phyloP scores from a whole-genome alignment of 1,140 invertebrate genomes.

The Galleria mellonella region DNA sequence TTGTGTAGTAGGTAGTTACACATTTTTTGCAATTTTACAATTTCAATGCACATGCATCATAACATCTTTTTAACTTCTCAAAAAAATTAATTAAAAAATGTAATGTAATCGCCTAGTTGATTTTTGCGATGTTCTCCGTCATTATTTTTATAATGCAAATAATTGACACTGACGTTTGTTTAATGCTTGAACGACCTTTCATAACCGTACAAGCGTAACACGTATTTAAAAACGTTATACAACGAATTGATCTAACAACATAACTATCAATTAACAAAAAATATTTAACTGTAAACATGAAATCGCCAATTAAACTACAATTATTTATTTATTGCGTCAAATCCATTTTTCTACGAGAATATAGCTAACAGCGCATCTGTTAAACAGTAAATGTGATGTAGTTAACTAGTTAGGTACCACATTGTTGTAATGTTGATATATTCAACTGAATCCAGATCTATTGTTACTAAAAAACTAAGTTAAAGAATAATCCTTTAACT shows the following conservation, averaged over 20 bases:
- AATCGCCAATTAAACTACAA: conserved; percentile 61
- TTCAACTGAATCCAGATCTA: conserved; percentile 55
- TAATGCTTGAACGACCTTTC: too few species aligned
- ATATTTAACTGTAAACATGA: conserved; percentile 34
- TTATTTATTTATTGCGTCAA: conserved; percentile 30
- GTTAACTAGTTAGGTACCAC: conserved; percentile 22
- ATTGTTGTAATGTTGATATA: conserved; percentile 22
- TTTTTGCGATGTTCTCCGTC: conserved; percentile 16
- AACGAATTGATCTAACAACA: conserved; percentile 56
- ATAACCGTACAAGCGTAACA: not conserved
- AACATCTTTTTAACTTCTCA: conserved; percentile 28
- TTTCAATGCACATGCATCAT: conserved; percentile 15
- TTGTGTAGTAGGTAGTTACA: conserved; percentile 8
- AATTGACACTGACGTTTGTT: too few species aligned
- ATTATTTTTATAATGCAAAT: too few species aligned
- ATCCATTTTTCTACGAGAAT: conserved; percentile 44
- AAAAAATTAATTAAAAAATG: conserved; percentile 68
- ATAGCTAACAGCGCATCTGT: conserved; percentile 51
- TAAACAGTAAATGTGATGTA: conserved; percentile 15
- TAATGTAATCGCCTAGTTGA: conserved; percentile 66
- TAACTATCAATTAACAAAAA: conserved; percentile 34
- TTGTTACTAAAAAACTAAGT: conserved; percentile 43
- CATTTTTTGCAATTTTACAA: conserved; percentile 1
- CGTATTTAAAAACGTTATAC: not conserved
- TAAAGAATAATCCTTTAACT: conserved; percentile 25